Base-by-base conservation (phyloP, 2,113 vertebrate genomes). In the Rhizomys pruinosus region DNA sequence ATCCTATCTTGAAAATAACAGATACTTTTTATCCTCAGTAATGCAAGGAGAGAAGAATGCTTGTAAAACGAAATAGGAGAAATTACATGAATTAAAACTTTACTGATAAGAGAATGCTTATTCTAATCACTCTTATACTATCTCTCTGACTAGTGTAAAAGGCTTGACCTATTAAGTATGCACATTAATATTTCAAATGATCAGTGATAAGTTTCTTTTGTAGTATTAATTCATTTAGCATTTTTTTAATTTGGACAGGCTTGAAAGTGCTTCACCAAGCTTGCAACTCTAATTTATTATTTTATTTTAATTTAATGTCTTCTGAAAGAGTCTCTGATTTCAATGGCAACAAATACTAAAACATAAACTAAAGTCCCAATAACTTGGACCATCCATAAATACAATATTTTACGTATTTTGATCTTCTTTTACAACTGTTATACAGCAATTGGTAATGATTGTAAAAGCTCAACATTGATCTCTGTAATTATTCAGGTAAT, bases 121-220 rank as follows among this genome's bases (percentile, higher is more conserved):
- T 39, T 94, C 7, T 52, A 81, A 64, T 59, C 32, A 47, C 32
- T 80, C 42, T 93, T 95, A 59, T 25, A 63, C 76, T 82, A 16
- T 93, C n/a, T 92, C 44, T 94, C 80, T 94, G 86, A 87, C 89
- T 95, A 90, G 95, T 96, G 79, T 92, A 93, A 94, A 80, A 96
- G 32, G 20, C 7, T 96, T 94, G 73, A 86, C 88, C 88, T 91
- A 11, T 73, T 95, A 94, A 96, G 12, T 95, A 79, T 79, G 92
- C 39, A 90, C 64, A 92, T 93, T 93, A 94, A 85, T 95, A 90
- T 95, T 97, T 94, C 78, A 96, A 95, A 52, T 93, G 85, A 66
- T 90, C 64, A 89, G 34, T 94, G 76, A 85, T 88, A 93, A 74
- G 64, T 93, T 87, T 92, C 81, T 86, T 93, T 95, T 92, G 23